Conservation (phyloP, 2,113 vertebrate genomes). For the Rhinichthys klamathensis region DNA sequence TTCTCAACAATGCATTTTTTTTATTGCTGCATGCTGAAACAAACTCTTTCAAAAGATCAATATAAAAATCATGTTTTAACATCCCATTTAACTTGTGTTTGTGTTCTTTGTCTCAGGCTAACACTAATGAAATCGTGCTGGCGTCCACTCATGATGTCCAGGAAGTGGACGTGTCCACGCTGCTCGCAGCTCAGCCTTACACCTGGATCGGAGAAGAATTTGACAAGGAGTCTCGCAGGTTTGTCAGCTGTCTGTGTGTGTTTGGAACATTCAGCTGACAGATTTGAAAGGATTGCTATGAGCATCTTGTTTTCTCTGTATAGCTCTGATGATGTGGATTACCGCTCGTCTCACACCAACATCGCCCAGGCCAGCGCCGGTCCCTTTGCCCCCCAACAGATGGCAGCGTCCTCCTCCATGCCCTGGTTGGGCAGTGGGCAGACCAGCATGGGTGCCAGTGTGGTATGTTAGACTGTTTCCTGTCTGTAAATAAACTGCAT, state of each 20-base stretch:
- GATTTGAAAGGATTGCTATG: not conserved
- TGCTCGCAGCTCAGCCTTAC: conserved; percentile 89
- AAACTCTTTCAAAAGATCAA: not conserved
- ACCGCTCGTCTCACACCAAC: conserved; percentile 90
- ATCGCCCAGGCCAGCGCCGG: conserved; percentile 83
- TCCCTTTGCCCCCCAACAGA: conserved; percentile 81
- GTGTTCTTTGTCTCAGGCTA: conserved; percentile 77
- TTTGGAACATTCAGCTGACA: not conserved
- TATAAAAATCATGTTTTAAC: not conserved
- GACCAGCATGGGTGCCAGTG: conserved; percentile 93
- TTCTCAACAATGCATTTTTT: not conserved
- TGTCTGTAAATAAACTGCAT: not conserved
- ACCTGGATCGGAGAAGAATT: conserved; percentile 98
- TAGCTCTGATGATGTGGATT: conserved; percentile 95
- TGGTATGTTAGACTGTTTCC: conserved; percentile 78
- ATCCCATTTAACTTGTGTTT: not conserved
- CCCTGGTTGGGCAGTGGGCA: conserved; percentile 96
- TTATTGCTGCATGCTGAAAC: not conserved
- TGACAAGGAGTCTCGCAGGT: conserved; percentile 97
- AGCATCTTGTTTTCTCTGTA: conserved; percentile 28
- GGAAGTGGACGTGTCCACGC: conserved; percentile 92
- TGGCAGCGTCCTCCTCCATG: conserved; percentile 88
- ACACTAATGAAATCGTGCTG: conserved; percentile 92
- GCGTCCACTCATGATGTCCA: conserved; percentile 98
- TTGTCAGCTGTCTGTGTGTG: conserved; percentile 11